A percentile compares a stretch with the other conserved stretches of the same genome.
Evolutionary conservation across 2,113 vertebrate genomes (phyloP).

Genomic region (Salvelinus fontinalis): DNA sequence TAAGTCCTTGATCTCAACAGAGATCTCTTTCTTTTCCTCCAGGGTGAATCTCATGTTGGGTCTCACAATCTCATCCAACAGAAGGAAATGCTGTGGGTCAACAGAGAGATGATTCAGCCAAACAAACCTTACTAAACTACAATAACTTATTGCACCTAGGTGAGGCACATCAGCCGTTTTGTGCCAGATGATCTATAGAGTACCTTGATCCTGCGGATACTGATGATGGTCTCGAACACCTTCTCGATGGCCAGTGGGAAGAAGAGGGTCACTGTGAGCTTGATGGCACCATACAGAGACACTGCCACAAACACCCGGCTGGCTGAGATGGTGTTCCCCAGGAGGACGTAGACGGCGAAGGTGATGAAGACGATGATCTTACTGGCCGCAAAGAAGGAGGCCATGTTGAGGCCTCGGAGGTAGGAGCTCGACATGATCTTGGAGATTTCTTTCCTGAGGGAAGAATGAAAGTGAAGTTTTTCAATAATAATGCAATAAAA

Average conservation of each 20-base stretch:
- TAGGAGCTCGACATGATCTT: conserved; percentile 84
- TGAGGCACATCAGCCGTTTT: too few species aligned
- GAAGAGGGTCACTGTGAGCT: conserved; percentile 85
- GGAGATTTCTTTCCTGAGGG: conserved; percentile 80
- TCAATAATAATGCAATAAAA: neutral
- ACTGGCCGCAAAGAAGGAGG: conserved; percentile 83
- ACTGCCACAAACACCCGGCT: conserved; percentile 82
- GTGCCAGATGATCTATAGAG: too few species aligned
- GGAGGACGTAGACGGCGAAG: conserved; percentile 79
- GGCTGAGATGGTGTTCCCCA: conserved; percentile 79
- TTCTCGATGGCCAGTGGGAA: conserved; percentile 83
- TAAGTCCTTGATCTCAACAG: conserved; percentile 78
- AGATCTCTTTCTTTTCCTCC: conserved; percentile 58
- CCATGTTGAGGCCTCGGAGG: conserved; percentile 85
- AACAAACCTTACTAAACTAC: too few species aligned
- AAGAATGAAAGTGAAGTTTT: neutral
- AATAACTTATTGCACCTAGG: too few species aligned
- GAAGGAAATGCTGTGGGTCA: conserved; percentile 77
- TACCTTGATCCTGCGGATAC: conserved; percentile 86
- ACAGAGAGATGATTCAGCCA: too few species aligned
- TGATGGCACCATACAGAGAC: conserved; percentile 79
- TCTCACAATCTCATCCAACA: conserved; percentile 80
- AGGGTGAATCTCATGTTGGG: conserved; percentile 20
- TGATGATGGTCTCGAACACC: conserved; percentile 78
- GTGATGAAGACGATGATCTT: conserved; percentile 86